Base-by-base conservation (phyloP, 92 coral and sea anemone genomes). In the Chrysogorgia sp. region DNA sequence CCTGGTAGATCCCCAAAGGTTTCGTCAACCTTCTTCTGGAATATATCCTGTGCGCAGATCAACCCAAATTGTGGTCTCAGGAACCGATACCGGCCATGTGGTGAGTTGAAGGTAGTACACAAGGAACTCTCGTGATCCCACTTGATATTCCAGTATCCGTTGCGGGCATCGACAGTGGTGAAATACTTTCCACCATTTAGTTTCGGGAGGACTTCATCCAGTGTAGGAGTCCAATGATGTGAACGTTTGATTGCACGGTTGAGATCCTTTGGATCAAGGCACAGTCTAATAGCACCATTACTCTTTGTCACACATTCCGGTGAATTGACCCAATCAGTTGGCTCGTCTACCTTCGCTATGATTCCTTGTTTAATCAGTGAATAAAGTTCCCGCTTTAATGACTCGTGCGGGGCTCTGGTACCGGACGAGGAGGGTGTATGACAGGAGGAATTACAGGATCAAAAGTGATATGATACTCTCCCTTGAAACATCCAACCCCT, bases 111-210 rank as follows among this genome's bases (percentile, higher is more conserved):
- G 68, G 91, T 90, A 4, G 91, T 84, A 61, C 33, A 78, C 2
- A 76, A 66, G 22, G 89, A 87, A 26, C 91, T 84, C 24, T 72
- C 76, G 37, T 63, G 79, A 66, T 81, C 85, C 7, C 81, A 85
- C 75, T 65, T 52, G 58, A 90, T 84, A 67, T 87, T 87, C 96
- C 96, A 87, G 67, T 77, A 90, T 12, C 96, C 91, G 41, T 89
- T 87, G 37, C 85, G 81, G 2, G 89, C 91, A 60, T 87, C 89
- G 1, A 84, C 82, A 2, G 70, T 81, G 23, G 89, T 81, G 76
- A 87, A 90, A 33, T 58, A 83, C n/a, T 81, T 76, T 21, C 89
- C 89, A 58, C 87, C 81, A 40, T 88, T 84, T 0, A 90, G 86
- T 72, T 48, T 87, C 3, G 96, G 81, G 6, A 87, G 74, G 0